Evolutionary conservation across 92 coral and sea anemone genomes (phyloP).

Genomic region (Umimayanthus chanpuru): DNA sequence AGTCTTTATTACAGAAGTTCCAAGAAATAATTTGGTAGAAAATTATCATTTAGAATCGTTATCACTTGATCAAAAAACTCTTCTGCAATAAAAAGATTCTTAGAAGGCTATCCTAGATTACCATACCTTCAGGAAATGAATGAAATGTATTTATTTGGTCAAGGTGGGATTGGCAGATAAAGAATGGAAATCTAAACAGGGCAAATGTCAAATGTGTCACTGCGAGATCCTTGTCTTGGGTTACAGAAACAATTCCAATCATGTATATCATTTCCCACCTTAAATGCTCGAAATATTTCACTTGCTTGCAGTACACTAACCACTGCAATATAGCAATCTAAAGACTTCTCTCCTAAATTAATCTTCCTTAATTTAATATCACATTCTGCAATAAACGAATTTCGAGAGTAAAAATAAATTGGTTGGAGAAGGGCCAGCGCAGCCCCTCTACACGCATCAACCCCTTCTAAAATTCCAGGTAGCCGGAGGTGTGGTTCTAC

Average conservation of each 20-base stretch:
- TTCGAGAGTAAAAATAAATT: not conserved
- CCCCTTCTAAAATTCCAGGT: not conserved
- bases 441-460: not conserved
- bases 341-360: too few relatives aligned
- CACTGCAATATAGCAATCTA: not conserved
- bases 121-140: constrained; percentile 20
- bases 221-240: not conserved
- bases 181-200: not conserved
- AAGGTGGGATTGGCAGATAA: constrained; percentile 41
- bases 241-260: constrained; percentile 28
- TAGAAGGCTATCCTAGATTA: not conserved
- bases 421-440: not conserved
- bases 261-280: not conserved
- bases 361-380: too few relatives aligned
- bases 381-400: not conserved
- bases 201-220: constrained; percentile 9
- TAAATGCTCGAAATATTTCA: not conserved
- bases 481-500: constrained; percentile 5
- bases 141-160: constrained; percentile 31
- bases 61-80: not conserved
- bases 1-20: not conserved
- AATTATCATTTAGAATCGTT: not conserved
- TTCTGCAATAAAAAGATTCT: not conserved
- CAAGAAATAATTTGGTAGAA: not conserved
- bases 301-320: not conserved